phyloP scores from a whole-genome alignment of 2,888 invertebrate genomes.

The Melanophora roralis region DNA sequence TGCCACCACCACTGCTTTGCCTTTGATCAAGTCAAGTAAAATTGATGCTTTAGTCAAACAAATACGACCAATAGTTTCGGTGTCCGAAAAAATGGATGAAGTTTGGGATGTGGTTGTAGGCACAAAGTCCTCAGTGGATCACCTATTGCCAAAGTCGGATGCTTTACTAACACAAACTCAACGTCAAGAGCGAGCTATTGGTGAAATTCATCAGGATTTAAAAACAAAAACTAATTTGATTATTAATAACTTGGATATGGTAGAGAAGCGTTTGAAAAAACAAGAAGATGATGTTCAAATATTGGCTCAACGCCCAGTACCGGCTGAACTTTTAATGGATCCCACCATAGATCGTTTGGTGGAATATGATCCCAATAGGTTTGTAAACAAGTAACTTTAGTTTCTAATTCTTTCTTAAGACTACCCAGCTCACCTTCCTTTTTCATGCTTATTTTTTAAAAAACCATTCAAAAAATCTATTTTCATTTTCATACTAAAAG shows the following conservation, averaged over 20 bases:
- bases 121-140: constrained; percentile 91
- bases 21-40: constrained; percentile 83
- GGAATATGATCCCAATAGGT: constrained; percentile 87
- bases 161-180: constrained; percentile 90
- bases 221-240: constrained; percentile 90
- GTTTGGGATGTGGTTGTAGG: constrained; percentile 94
- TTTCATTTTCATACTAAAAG: constrained; percentile 12
- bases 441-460: too few relatives aligned
- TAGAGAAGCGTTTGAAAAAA: constrained; percentile 88
- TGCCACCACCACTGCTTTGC: constrained; percentile 81
- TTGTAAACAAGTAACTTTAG: constrained; percentile 60
- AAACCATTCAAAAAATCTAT: neutral
- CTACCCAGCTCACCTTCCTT: too few relatives aligned
- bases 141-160: constrained; percentile 90
- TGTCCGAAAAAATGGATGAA: constrained; percentile 93
- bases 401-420: neutral
- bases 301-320: constrained; percentile 85
- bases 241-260: constrained; percentile 91
- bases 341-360: constrained; percentile 88
- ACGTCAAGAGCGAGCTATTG: constrained; percentile 90
- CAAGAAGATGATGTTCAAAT: constrained; percentile 90
- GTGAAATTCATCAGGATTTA: constrained; percentile 89
- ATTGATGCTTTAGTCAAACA: constrained; percentile 88
- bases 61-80: constrained; percentile 89
- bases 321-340: constrained; percentile 85